A percentile compares a stretch with the other conserved stretches of the same genome.
Conservation (phyloP, 2,888 invertebrate species). For the Leptopterna dolabrata region DNA sequence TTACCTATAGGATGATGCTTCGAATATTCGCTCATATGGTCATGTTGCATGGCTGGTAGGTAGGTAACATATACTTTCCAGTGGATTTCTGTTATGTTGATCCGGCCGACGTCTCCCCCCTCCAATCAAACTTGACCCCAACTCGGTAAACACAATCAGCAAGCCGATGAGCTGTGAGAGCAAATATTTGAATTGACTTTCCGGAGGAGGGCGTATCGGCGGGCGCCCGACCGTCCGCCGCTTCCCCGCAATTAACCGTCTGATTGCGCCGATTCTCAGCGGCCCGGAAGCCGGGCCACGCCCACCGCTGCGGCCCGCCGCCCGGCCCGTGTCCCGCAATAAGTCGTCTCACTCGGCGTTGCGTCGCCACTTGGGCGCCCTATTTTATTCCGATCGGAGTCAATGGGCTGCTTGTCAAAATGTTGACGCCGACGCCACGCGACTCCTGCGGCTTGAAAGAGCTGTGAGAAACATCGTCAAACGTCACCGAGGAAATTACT, state of each 20-base stretch:
- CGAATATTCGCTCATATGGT: too few species aligned
- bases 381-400: neutral
- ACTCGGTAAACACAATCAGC: too few species aligned
- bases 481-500: neutral
- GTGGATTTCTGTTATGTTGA: too few species aligned
- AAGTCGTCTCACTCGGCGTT: neutral
- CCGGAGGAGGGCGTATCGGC: neutral
- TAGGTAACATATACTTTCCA: too few species aligned
- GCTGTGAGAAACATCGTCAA: neutral
- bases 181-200: neutral
- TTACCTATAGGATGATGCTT: too few species aligned
- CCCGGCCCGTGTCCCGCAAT: neutral
- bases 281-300: neutral
- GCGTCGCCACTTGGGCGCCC: neutral
- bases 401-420: neutral
- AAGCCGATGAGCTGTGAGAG: neutral
- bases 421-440: neutral
- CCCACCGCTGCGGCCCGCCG: neutral
- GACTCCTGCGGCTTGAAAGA: neutral
- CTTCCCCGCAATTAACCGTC: conserved; percentile 18
- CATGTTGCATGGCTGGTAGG: too few species aligned
- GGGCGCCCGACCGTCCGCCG: neutral
- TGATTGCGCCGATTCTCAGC: conserved; percentile 4
- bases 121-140: neutral
- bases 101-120: too few species aligned